Percentiles rank a stretch among this genome's conserved stretches.
These are phyloP conservation scores for Arge pagana DNA, from an alignment of 2,888 invertebrate genomes.

Conservation along the genomic window DNA sequence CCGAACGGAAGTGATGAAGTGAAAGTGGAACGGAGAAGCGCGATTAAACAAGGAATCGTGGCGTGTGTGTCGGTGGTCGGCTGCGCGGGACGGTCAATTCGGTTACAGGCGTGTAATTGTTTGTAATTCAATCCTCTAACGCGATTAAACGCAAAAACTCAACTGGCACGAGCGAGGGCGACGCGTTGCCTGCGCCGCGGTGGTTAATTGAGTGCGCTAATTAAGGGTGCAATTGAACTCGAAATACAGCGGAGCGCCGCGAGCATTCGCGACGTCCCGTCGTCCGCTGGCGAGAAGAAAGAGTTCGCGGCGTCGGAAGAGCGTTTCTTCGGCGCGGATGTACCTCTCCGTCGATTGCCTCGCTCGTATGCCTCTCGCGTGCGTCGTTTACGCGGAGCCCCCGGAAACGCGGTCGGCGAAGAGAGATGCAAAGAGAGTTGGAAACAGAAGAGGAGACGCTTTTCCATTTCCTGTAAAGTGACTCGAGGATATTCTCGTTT, in stretches of 20 bases:
- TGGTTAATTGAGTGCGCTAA: constrained; percentile 48
- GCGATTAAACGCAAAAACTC: constrained; percentile 39
- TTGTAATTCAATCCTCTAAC: constrained; percentile 46
- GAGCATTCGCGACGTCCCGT: not conserved
- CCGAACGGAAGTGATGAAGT: not conserved
- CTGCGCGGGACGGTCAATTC: constrained; percentile 45
- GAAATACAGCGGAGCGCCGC: constrained; percentile 22
- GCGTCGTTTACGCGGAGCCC: constrained; percentile 5
- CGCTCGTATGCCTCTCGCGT: not conserved
- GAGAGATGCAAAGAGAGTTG: constrained; percentile 16
- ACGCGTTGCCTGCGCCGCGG: constrained; percentile 24
- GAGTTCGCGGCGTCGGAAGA: constrained; percentile 8
- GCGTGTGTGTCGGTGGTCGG: constrained; percentile 37
- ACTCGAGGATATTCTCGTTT: too few species aligned
- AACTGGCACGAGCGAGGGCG: constrained; percentile 15
- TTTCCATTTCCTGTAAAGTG: constrained; percentile 46
- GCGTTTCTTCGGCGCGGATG: not conserved
- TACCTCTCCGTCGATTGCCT: constrained; percentile 11
- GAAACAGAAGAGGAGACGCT: constrained; percentile 12
- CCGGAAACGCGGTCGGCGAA: constrained; percentile 1
- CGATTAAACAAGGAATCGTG: too few species aligned
- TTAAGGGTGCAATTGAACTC: constrained; percentile 48
- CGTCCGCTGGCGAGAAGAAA: not conserved
- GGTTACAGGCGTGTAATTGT: constrained; percentile 46
- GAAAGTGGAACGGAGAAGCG: constrained; percentile 13